Evolutionary conservation across 2,797 vertebrate species (phyloP).

Genomic region (Manis pentadactyla): DNA sequence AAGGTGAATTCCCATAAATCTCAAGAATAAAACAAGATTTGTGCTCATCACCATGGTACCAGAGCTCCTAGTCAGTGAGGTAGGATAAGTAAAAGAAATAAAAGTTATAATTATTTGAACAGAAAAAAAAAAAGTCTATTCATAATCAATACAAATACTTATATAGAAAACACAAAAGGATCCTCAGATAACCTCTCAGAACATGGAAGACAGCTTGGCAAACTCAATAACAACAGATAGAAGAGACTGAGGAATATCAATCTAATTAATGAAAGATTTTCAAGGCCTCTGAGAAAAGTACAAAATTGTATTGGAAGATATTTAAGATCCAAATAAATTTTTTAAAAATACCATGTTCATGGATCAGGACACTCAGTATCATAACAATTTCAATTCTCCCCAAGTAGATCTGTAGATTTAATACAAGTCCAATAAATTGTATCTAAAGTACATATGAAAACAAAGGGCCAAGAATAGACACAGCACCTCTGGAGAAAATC

Average conservation of each 20-base stretch:
- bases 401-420: background rate
- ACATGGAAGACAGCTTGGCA: background rate
- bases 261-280: background rate
- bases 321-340: background rate
- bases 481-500: background rate
- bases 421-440: background rate
- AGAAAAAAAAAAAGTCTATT: background rate
- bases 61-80: background rate
- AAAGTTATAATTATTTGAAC: constrained; percentile 12
- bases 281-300: background rate
- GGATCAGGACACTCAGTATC: background rate
- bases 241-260: background rate
- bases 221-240: background rate
- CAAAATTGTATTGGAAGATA: background rate
- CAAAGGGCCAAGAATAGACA: background rate
- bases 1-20: background rate
- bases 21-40: background rate
- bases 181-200: background rate
- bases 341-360: background rate
- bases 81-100: background rate
- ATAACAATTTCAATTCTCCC: background rate
- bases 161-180: background rate
- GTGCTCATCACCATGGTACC: background rate
- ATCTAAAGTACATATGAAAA: background rate
- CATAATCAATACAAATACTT: background rate